These are phyloP conservation scores for Troilus luridus DNA, from an alignment of 2,888 invertebrate genomes.

Conservation along the genomic window DNA sequence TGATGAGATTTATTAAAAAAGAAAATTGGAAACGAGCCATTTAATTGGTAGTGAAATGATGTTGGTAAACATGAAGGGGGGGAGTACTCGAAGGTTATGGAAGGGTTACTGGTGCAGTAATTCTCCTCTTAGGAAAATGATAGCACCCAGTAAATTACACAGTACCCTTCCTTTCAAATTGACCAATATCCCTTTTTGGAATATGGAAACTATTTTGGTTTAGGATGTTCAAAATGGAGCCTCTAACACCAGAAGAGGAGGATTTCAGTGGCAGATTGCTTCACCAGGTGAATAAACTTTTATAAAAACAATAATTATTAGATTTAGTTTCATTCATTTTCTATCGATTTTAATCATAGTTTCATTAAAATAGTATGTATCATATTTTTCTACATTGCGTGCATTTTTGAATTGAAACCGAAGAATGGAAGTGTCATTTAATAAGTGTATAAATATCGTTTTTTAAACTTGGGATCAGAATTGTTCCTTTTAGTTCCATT, in stretches of 20 bases:
- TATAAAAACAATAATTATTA: not conserved
- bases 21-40: not conserved
- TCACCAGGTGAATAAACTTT: slow-evolving; percentile 69
- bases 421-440: not conserved
- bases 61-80: slow-evolving; percentile 33
- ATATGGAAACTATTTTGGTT: slow-evolving; percentile 34
- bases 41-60: not conserved
- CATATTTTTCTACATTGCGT: not conserved
- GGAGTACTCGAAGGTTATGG: slow-evolving; percentile 18
- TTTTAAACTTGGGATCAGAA: too few relatives aligned
- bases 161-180: slow-evolving; percentile 27
- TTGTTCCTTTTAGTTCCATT: too few relatives aligned
- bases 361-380: not conserved
- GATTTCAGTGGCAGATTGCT: slow-evolving; percentile 71
- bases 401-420: not conserved
- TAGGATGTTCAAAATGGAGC: slow-evolving; percentile 62
- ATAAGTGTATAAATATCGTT: not conserved
- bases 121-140: slow-evolving; percentile 35
- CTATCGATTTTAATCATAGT: not conserved
- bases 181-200: slow-evolving; percentile 37
- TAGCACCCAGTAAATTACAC: not conserved
- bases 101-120: slow-evolving; percentile 10
- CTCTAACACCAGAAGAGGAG: slow-evolving; percentile 69
- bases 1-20: not conserved
- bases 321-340: not conserved